Conservation (phyloP, 2,888 invertebrate genomes). For the Trachelus tabidus region DNA sequence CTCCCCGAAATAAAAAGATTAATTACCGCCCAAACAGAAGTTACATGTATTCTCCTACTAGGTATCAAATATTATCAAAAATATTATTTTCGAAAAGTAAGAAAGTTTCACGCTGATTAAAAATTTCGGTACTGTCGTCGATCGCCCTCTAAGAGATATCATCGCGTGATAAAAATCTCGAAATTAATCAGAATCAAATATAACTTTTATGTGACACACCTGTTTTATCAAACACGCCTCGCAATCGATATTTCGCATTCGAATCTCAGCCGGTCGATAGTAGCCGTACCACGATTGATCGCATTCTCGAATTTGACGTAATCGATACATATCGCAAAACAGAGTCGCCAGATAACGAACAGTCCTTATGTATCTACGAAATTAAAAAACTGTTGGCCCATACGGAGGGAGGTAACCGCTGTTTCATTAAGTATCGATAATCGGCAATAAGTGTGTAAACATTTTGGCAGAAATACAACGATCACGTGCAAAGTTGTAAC, state of each 20-base stretch:
- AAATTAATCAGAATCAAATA: not conserved
- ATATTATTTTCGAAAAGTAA: not conserved
- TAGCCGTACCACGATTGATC: not conserved
- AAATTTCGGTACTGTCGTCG: not conserved
- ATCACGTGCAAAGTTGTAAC: not conserved
- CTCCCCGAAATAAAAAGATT: not conserved
- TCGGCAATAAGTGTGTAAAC: not conserved
- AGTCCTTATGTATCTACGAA: not conserved
- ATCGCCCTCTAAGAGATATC: not conserved
- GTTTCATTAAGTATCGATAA: not conserved
- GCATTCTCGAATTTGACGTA: not conserved
- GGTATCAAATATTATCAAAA: not conserved
- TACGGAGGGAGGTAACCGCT: not conserved
- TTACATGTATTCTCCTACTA: not conserved
- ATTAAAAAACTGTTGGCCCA: not conserved
- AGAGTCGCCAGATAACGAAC: not conserved
- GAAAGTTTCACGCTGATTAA: not conserved
- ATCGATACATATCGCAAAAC: not conserved
- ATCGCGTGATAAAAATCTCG: not conserved
- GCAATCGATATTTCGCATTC: not conserved
- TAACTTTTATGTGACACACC: not conserved
- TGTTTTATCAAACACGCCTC: not conserved
- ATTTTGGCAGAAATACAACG: not conserved
- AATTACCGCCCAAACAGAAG: not conserved
- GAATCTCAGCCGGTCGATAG: not conserved